Evolutionary conservation across 2,888 invertebrate genomes (phyloP).

Genomic region (Cantharis nigra): DNA sequence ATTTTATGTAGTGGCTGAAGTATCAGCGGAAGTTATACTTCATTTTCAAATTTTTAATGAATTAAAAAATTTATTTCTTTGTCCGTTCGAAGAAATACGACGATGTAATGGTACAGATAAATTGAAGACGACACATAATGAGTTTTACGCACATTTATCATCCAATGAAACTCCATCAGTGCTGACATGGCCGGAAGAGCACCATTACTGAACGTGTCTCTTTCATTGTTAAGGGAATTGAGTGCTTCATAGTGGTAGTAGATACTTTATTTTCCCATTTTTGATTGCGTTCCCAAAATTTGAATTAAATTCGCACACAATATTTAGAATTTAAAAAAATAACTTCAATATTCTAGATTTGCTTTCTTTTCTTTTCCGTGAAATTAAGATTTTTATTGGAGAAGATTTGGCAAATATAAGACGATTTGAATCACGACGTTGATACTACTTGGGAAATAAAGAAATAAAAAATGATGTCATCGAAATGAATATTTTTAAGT

Average conservation of each 20-base stretch:
- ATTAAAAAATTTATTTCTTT: conserved; percentile 29
- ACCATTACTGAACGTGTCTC: conserved; percentile 53
- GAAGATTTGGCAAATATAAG: neutral
- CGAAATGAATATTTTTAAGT: neutral
- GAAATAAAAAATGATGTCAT: neutral
- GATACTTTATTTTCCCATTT: conserved; percentile 21
- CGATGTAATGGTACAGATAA: conserved; percentile 38
- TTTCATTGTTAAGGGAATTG: conserved; percentile 45
- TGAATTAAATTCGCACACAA: neutral
- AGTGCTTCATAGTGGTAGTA: conserved; percentile 29
- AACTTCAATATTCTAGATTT: neutral
- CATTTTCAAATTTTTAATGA: conserved; percentile 23
- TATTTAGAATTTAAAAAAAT: neutral
- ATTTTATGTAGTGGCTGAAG: neutral
- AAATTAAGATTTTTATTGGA: neutral
- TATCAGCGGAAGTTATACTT: neutral
- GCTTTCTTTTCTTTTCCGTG: neutral
- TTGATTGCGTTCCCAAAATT: conserved; percentile 11
- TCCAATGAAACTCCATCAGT: conserved; percentile 50
- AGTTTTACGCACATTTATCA: conserved; percentile 53
- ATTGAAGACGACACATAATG: conserved; percentile 47
- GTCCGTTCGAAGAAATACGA: conserved; percentile 20
- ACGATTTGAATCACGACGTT: neutral
- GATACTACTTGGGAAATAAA: neutral
- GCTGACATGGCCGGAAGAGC: conserved; percentile 52